Conservation (phyloP, 2,113 vertebrate genomes). For the Gambusia holbrooki region DNA sequence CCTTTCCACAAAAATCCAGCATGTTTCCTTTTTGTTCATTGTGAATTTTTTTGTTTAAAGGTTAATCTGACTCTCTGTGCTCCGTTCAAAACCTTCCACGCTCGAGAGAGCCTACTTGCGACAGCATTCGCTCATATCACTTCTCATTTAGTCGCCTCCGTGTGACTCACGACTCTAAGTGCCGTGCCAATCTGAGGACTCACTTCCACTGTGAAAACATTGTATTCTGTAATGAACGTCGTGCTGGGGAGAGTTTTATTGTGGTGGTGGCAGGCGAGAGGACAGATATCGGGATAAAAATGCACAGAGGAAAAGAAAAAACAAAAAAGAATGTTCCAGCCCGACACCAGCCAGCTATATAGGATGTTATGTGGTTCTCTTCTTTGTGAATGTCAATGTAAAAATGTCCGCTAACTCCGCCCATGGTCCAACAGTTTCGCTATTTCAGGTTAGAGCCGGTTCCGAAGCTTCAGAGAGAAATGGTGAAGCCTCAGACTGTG, state of each 20-base stretch:
- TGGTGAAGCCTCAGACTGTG: constrained; percentile 4
- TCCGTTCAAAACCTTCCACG: constrained; percentile 11
- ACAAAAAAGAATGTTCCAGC: neutral
- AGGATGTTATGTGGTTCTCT: neutral
- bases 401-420: constrained; percentile 26
- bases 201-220: constrained; percentile 25
- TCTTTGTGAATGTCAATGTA: constrained; percentile 22
- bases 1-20: no score
- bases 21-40: neutral
- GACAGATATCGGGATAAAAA: constrained; percentile 23
- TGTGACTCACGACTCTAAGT: constrained; percentile 47
- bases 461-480: neutral
- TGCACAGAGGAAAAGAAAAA: neutral
- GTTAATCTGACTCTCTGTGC: neutral
- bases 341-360: neutral
- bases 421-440: neutral
- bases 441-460: neutral
- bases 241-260: constrained; percentile 22
- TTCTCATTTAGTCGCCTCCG: constrained; percentile 33
- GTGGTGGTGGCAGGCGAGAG: constrained; percentile 23
- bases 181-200: constrained; percentile 21
- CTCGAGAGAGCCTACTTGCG: constrained; percentile 2
- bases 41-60: neutral
- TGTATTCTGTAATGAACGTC: constrained; percentile 13
- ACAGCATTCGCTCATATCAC: constrained; percentile 31